Base-by-base conservation (phyloP, 2,113 vertebrate genomes). In the Narcine bancroftii region DNA sequence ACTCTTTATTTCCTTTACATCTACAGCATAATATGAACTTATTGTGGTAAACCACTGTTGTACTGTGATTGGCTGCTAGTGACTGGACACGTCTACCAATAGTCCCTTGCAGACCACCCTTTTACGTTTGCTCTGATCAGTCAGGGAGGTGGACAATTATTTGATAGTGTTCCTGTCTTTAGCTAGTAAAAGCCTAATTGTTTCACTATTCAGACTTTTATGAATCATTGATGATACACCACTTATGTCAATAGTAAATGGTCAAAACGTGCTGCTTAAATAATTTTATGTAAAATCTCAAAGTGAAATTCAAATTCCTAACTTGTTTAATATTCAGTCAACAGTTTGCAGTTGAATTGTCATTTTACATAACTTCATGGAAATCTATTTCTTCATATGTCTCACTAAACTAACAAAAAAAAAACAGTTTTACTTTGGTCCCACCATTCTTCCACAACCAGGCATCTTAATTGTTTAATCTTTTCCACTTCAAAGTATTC, bases 231-330 rank as follows among this genome's bases (percentile, higher is more conserved):
- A n/a, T n/a, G n/a, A n/a, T n/a, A n/a, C n/a, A n/a, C n/a, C n/a
- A n/a, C n/a, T n/a, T 26, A 91, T 29, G 66, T 69, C 21, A 45
- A 69, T 91, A 39, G 26, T 24, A 91, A 89, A 42, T 69, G 7
- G 36, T 91, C 39, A 91, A 91, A 91, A 47, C 2, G 1, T 33
- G 45, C 69, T 91, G 60, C 36, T 89, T 65, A 66, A 89, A 17
- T 45, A 36, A 91, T 45, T 19, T 69, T 42, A 69, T 91, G 24
- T 47, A 91, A 91, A 91, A 42, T 39, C 89, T 91, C 63, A 91
- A 71, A 69, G 36, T 91, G 10, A n/a, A 87, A 87, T 79, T 79
- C 42, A 0, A 47, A 10, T 87, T 87, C 53, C 33, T 60, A 36
- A 29, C 81, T 53, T 56, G 56, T 36, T 87, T 87, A 87, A 21